These are phyloP conservation scores for Aldrovandia affinis DNA, from an alignment of 2,797 vertebrate species.

Conservation along the genomic window DNA sequence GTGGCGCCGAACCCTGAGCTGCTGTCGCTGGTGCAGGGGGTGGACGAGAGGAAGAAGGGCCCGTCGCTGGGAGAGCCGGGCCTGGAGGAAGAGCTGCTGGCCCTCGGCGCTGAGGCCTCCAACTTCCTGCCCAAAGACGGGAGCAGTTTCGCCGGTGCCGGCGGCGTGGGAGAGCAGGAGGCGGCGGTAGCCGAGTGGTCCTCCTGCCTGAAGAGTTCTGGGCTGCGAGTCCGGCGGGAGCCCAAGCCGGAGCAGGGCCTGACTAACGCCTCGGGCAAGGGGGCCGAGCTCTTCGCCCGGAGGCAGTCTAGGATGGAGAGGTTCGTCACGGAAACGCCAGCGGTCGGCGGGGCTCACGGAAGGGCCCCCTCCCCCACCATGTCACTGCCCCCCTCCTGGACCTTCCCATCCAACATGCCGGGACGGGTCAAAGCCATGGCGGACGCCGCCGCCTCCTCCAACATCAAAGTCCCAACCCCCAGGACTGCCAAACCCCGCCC, in stretches of 20 bases:
- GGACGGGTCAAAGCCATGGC: slow-evolving; percentile 83
- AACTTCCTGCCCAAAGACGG: slow-evolving; percentile 83
- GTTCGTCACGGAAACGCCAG: slow-evolving; percentile 82
- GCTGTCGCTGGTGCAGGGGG: slow-evolving; percentile 90
- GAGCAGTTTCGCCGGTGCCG: slow-evolving; percentile 15
- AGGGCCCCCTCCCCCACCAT: slow-evolving; percentile 91
- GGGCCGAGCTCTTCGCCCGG: slow-evolving; percentile 91
- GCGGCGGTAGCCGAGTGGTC: slow-evolving; percentile 82
- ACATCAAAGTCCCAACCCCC: slow-evolving; percentile 76
- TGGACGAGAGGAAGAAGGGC: slow-evolving; percentile 83
- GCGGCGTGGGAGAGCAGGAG: slow-evolving; percentile 46
- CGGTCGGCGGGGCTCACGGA: slow-evolving; percentile 59
- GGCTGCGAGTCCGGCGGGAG: slow-evolving; percentile 78
- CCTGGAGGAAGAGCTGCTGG: slow-evolving; percentile 87
- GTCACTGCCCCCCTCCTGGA: slow-evolving; percentile 96
- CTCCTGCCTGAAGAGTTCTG: slow-evolving; percentile 89
- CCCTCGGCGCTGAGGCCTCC: slow-evolving; percentile 91
- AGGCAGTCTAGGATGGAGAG: slow-evolving; percentile 96
- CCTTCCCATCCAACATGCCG: slow-evolving; percentile 83
- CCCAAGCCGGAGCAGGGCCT: slow-evolving; percentile 86
- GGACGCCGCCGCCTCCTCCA: slow-evolving; percentile 78
- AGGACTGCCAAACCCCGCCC: slow-evolving; percentile 75
- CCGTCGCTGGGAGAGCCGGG: slow-evolving; percentile 75
- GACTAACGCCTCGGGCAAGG: slow-evolving; percentile 87
- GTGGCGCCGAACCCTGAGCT: slow-evolving; percentile 92